Evolutionary conservation across 2,888 invertebrate genomes (phyloP), one percentile per base, ranked within the genome.

Genomic region (Mechanitis messenoides): DNA sequence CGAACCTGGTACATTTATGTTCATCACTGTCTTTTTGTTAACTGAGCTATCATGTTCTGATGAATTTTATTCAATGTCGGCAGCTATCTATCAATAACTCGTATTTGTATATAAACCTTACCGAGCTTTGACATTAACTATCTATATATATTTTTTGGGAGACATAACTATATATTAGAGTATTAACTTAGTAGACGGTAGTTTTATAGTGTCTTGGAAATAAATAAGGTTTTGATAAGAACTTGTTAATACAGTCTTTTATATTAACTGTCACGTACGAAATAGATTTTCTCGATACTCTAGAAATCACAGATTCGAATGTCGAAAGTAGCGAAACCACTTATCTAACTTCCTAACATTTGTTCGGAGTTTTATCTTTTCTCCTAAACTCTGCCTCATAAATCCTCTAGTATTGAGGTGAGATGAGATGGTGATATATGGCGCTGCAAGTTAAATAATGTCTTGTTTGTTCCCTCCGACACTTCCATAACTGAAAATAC

Each of bases 361-460:
- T 58, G 63, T 60, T 66, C 42, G 38, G 55, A 66, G 63, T 66
- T 60, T 59, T 63, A 62, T 67, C 63, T 64, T 46, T 45, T 58
- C 12, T 63, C 58, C 62, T 59, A 58, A 68, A 65, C 60, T 68
- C 55, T 28, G 55, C 31, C 55, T 65, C 66, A 60, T 71, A 71
- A 71, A 71, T 71, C 67, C 68, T 57, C 12, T 45, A 59, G 57
- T 53, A 64, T 65, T 66, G 66, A 70, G 66, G 69, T 69, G 62
- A 69, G 61, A 66, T 61, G 55, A 60, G 53, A 59, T 53, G 33
- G 38, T 65, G 66, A 69, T 70, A 65, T 68, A 70, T 67, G 28
- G 58, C 55, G 35, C 46, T 57, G 59, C 53, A 59, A 54, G 58
- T 58, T 65, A 56, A 63, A 53, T 65, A 56, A 63, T 63, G 60